A percentile compares a stretch with the other conserved stretches of the same genome.
These are phyloP conservation scores for Spermophilus dauricus DNA, from an alignment of 2,113 vertebrate genomes.

Conservation along the genomic window DNA sequence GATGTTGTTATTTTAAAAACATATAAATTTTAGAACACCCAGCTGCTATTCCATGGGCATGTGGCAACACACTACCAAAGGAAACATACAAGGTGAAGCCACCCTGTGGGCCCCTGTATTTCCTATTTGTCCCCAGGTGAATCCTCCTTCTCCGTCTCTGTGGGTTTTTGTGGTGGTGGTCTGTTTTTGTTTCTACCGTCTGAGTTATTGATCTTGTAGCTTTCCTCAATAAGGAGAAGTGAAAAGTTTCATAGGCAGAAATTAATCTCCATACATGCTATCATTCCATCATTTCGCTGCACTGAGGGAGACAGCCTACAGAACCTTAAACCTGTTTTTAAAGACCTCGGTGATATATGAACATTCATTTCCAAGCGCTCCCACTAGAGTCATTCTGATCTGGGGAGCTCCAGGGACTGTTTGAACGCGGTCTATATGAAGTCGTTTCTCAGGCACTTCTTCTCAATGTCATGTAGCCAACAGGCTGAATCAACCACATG, in stretches of 20 bases:
- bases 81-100: not conserved
- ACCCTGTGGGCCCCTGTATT: not conserved
- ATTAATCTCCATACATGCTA: not conserved
- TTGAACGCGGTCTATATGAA: slow-evolving; percentile 87
- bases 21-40: not conserved
- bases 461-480: slow-evolving; percentile 85
- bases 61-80: not conserved
- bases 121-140: slow-evolving; percentile 66
- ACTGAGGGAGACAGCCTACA: slow-evolving; percentile 61
- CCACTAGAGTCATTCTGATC: slow-evolving; percentile 85
- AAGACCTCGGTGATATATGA: slow-evolving; percentile 86
- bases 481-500: slow-evolving; percentile 83
- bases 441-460: slow-evolving; percentile 87
- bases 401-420: slow-evolving; percentile 82
- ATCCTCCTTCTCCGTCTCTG: slow-evolving; percentile 40
- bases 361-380: slow-evolving; percentile 83
- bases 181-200: slow-evolving; percentile 48
- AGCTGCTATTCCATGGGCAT: not conserved
- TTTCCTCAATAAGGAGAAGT: slow-evolving; percentile 67
- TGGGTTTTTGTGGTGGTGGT: not conserved
- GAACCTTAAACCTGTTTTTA: slow-evolving; percentile 81
- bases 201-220: slow-evolving; percentile 66
- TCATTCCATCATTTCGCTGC: slow-evolving; percentile 9
- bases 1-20: not conserved
- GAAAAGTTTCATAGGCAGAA: slow-evolving; percentile 69